Evolutionary conservation across 2,888 invertebrate genomes (phyloP).

Genomic region (Stratiomys singularior): DNA sequence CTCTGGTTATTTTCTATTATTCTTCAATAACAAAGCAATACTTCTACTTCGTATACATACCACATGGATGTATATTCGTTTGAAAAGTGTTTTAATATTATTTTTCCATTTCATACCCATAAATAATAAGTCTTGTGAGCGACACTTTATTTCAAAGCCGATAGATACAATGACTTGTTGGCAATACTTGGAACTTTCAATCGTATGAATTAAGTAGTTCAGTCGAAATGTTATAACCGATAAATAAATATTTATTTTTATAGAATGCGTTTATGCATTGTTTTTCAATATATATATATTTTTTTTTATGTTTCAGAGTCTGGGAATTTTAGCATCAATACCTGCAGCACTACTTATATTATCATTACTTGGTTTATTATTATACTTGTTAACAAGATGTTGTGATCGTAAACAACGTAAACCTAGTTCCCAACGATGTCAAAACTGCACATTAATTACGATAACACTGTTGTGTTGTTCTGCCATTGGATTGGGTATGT

Average conservation of each 20-base stretch:
- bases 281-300: not conserved
- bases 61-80: not conserved
- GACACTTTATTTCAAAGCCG: not conserved
- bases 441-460: slow-evolving; percentile 65
- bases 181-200: too few species aligned
- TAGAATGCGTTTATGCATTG: too few species aligned
- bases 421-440: slow-evolving; percentile 64
- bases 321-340: slow-evolving; percentile 91
- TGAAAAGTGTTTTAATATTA: not conserved
- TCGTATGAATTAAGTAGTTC: too few species aligned
- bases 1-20: slow-evolving; percentile 13
- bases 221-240: too few species aligned
- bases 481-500: slow-evolving; percentile 81
- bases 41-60: not conserved
- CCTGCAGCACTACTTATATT: slow-evolving; percentile 93
- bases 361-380: slow-evolving; percentile 86
- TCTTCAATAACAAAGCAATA: slow-evolving; percentile 17
- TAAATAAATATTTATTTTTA: too few species aligned
- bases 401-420: slow-evolving; percentile 92
- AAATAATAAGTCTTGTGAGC: not conserved
- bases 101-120: not conserved
- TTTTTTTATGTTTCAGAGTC: slow-evolving; percentile 74
- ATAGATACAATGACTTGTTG: too few species aligned
- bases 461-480: slow-evolving; percentile 87
- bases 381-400: slow-evolving; percentile 94